Conservation (phyloP, 2,113 vertebrate genomes). For the Xyliphius kryptos region DNA sequence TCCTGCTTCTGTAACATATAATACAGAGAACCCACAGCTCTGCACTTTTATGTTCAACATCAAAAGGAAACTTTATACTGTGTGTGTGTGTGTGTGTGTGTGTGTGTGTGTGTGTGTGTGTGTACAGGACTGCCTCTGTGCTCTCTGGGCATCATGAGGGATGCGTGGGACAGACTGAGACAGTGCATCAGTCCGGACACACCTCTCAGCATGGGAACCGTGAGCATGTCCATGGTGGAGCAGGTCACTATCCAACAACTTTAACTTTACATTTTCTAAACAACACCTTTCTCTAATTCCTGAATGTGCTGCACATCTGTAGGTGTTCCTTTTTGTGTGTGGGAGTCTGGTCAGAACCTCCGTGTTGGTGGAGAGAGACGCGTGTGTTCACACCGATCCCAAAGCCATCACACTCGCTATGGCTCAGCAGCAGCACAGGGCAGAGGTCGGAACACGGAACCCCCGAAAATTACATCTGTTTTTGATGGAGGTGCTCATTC, state of each 20-base stretch:
- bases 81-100: neutral
- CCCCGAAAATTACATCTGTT: neutral
- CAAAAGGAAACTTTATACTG: too few relatives aligned
- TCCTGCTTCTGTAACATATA: neutral
- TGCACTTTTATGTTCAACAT: too few relatives aligned
- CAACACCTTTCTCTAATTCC: neutral
- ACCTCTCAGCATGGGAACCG: slow-evolving; percentile 39
- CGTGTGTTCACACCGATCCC: slow-evolving; percentile 57
- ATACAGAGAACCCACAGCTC: neutral
- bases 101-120: slow-evolving; percentile 12
- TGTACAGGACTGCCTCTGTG: slow-evolving; percentile 62
- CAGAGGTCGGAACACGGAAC: slow-evolving; percentile 54
- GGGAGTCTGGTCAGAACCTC: slow-evolving; percentile 51
- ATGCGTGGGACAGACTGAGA: slow-evolving; percentile 68
- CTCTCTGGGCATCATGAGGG: slow-evolving; percentile 71
- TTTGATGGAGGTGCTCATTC: too few relatives aligned
- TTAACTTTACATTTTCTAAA: neutral
- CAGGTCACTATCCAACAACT: slow-evolving; percentile 44
- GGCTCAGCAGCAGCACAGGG: slow-evolving; percentile 67
- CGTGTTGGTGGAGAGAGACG: slow-evolving; percentile 46
- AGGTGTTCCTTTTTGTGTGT: slow-evolving; percentile 63
- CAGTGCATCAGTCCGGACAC: slow-evolving; percentile 67
- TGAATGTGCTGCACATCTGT: neutral
- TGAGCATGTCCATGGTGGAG: slow-evolving; percentile 57
- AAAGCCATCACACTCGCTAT: slow-evolving; percentile 65